Evolutionary conservation across 1,140 invertebrate genomes (phyloP).

Genomic region (Asbolus verrucosus): DNA sequence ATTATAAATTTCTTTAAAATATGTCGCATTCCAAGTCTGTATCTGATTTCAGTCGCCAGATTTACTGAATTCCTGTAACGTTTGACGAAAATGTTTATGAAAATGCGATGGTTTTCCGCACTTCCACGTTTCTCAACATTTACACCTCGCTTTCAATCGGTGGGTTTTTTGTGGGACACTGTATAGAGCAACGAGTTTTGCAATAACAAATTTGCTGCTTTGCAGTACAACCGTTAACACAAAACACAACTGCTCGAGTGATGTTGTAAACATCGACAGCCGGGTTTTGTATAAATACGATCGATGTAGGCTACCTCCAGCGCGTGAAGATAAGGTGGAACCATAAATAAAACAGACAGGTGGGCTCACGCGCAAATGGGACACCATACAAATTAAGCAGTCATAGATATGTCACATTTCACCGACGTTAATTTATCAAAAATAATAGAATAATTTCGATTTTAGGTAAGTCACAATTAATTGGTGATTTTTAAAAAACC

Average conservation of each 20-base stretch:
- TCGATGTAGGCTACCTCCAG: slow-evolving; percentile 32
- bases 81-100: not conserved
- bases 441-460: too few relatives aligned
- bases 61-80: slow-evolving; percentile 50
- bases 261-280: slow-evolving; percentile 12
- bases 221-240: not conserved
- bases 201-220: too few relatives aligned
- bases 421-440: too few relatives aligned
- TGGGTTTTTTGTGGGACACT: too few relatives aligned
- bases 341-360: slow-evolving; percentile 17
- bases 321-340: slow-evolving; percentile 8
- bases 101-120: slow-evolving; percentile 7
- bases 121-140: slow-evolving; percentile 4
- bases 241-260: not conserved
- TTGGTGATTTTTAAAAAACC: too few relatives aligned
- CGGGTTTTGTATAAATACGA: slow-evolving; percentile 27
- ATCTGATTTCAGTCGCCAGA: slow-evolving; percentile 64
- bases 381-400: too few relatives aligned
- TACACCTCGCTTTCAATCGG: not conserved
- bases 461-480: too few relatives aligned
- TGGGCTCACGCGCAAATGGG: not conserved
- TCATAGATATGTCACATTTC: too few relatives aligned
- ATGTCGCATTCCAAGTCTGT: slow-evolving; percentile 64
- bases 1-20: slow-evolving; percentile 63
- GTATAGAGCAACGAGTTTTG: too few relatives aligned